Percentiles rank a stretch among this genome's conserved stretches.
phyloP scores from a whole-genome alignment of 2,888 invertebrate genomes.

The Limenitis camilla region DNA sequence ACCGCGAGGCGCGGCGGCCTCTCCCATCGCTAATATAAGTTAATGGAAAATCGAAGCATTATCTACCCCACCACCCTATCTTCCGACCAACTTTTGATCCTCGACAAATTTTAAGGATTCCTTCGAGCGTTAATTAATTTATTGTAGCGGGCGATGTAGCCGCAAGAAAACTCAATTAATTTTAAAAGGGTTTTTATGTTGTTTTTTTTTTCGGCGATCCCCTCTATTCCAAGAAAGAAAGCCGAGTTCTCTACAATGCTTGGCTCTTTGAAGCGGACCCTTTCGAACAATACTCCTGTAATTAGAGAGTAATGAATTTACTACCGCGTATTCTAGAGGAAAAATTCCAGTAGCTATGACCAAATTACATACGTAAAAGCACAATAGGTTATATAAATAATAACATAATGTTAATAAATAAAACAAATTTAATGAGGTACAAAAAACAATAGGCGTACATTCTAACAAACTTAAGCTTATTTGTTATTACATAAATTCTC shows the following conservation, averaged over 20 bases:
- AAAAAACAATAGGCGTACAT: conserved; percentile 15
- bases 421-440: conserved; percentile 2
- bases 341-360: conserved; percentile 7
- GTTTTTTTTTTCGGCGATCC: conserved; percentile 61
- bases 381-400: neutral
- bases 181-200: conserved; percentile 75
- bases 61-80: conserved; percentile 46
- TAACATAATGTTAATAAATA: neutral
- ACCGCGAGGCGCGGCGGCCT: conserved; percentile 55
- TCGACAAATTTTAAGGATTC: conserved; percentile 72
- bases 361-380: neutral
- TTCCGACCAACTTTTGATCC: conserved; percentile 65
- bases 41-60: conserved; percentile 74
- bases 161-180: conserved; percentile 75
- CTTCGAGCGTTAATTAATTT: conserved; percentile 73
- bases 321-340: conserved; percentile 28
- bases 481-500: conserved; percentile 24
- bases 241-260: conserved; percentile 52
- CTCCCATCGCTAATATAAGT: conserved; percentile 67
- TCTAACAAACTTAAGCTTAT: conserved; percentile 17
- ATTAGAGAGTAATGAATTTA: conserved; percentile 64
- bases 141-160: conserved; percentile 69
- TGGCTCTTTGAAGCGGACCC: conserved; percentile 51
- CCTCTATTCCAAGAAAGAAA: conserved; percentile 38
- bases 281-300: conserved; percentile 54